Evolutionary conservation across 2,888 invertebrate species (phyloP).

Genomic region (Acanthoscelides obtectus): DNA sequence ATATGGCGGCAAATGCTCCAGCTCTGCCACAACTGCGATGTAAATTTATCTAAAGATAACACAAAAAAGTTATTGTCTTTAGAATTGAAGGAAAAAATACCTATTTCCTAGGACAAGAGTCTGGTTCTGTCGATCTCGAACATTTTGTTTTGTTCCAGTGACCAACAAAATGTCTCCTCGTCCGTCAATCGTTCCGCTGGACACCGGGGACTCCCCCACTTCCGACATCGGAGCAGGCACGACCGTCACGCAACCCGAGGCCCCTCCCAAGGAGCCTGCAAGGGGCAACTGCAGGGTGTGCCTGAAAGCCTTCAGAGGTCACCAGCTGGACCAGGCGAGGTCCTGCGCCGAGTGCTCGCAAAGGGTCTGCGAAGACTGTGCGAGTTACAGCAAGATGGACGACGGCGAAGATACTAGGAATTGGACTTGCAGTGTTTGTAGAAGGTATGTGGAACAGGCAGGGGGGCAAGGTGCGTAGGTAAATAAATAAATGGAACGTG

Average conservation of each 20-base stretch:
- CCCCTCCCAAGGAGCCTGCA: slow-evolving; percentile 49
- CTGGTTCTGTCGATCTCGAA: too few relatives aligned
- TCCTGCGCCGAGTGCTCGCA: slow-evolving; percentile 88
- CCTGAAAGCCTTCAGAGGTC: slow-evolving; percentile 76
- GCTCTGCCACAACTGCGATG: too few relatives aligned
- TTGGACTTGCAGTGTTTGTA: slow-evolving; percentile 88
- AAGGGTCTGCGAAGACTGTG: slow-evolving; percentile 86
- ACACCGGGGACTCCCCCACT: slow-evolving; percentile 18
- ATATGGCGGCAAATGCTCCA: too few relatives aligned
- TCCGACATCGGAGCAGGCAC: slow-evolving; percentile 24
- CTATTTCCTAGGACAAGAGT: too few relatives aligned
- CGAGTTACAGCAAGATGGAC: slow-evolving; percentile 82
- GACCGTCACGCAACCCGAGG: slow-evolving; percentile 41
- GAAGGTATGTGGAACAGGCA: too few relatives aligned
- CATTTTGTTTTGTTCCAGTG: slow-evolving; percentile 51
- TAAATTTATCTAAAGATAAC: too few relatives aligned
- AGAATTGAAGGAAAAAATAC: too few relatives aligned
- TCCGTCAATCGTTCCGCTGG: slow-evolving; percentile 50
- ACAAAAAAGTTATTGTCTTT: too few relatives aligned
- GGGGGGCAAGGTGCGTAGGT: too few relatives aligned
- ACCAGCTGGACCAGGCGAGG: slow-evolving; percentile 65
- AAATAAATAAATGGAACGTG: too few relatives aligned
- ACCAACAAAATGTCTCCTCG: slow-evolving; percentile 65
- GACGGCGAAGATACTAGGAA: slow-evolving; percentile 79
- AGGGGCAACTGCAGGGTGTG: slow-evolving; percentile 79